Evolutionary conservation across 2,888 invertebrate genomes (phyloP).

Genomic region (Abrostola tripartita): DNA sequence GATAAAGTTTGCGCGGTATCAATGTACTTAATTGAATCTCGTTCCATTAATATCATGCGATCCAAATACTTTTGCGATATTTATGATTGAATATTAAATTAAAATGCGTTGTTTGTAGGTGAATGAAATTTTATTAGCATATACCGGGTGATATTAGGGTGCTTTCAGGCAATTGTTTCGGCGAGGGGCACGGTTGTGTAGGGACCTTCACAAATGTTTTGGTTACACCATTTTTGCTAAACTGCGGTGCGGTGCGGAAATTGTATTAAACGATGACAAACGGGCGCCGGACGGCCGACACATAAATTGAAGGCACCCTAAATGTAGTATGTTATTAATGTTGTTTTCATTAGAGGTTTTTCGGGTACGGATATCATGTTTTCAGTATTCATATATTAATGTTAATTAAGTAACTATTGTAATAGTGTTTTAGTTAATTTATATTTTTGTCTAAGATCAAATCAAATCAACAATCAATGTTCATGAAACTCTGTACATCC

Average conservation of each 20-base stretch:
- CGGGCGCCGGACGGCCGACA: neutral
- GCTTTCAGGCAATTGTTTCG: no score
- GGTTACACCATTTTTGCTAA: neutral
- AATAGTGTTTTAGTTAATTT: no score
- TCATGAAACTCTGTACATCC: no score
- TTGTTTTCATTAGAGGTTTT: constrained; percentile 1
- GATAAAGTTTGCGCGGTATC: constrained; percentile 58
- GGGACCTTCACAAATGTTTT: neutral
- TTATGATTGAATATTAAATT: constrained; percentile 29
- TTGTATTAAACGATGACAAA: constrained; percentile 3
- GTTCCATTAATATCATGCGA: constrained; percentile 21
- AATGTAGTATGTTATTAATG: constrained; percentile 1
- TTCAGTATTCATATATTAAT: no score
- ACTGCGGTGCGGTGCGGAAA: neutral
- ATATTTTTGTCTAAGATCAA: no score
- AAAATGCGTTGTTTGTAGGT: constrained; percentile 2
- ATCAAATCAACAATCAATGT: no score
- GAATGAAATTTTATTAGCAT: no score
- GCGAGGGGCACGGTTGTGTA: neutral
- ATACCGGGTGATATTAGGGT: no score
- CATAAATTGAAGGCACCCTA: constrained; percentile 1
- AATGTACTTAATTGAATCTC: constrained; percentile 50
- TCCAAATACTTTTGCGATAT: constrained; percentile 26
- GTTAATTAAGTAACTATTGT: no score
- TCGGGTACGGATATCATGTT: no score